phyloP scores from a whole-genome alignment of 2,113 vertebrate species.

The Geococcyx californianus region DNA sequence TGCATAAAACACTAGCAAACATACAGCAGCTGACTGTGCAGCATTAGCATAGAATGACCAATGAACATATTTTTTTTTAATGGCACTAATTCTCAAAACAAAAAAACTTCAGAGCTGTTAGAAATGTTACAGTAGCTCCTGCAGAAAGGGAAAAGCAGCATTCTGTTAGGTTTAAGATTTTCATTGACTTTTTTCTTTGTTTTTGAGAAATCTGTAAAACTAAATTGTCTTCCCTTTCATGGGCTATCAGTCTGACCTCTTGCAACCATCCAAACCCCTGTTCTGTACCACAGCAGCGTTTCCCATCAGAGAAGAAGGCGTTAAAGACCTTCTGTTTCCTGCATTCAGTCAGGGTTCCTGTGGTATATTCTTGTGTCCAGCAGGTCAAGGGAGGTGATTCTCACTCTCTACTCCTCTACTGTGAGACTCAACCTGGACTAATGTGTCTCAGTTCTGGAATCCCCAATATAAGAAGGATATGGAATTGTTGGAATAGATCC shows the following conservation, averaged over 20 bases:
- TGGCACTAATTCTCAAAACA: neutral
- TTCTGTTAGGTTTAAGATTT: neutral
- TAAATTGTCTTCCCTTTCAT: neutral
- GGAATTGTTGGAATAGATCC: too few species aligned
- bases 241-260: neutral
- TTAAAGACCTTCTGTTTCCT: neutral
- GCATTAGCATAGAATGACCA: neutral
- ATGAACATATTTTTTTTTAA: neutral
- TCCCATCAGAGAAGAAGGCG: neutral
- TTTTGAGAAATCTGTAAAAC: neutral
- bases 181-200: neutral
- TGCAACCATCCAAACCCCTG: neutral
- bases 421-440: too few species aligned
- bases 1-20: neutral
- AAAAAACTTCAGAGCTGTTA: neutral
- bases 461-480: too few species aligned
- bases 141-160: neutral
- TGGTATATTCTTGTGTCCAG: neutral
- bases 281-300: neutral
- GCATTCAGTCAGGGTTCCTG: neutral
- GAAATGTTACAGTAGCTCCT: neutral
- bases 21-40: neutral
- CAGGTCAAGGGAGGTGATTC: too few species aligned
- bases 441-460: too few species aligned
- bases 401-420: too few species aligned